Base-by-base conservation (phyloP, 2,113 vertebrate genomes). In the Bufo bufo region DNA sequence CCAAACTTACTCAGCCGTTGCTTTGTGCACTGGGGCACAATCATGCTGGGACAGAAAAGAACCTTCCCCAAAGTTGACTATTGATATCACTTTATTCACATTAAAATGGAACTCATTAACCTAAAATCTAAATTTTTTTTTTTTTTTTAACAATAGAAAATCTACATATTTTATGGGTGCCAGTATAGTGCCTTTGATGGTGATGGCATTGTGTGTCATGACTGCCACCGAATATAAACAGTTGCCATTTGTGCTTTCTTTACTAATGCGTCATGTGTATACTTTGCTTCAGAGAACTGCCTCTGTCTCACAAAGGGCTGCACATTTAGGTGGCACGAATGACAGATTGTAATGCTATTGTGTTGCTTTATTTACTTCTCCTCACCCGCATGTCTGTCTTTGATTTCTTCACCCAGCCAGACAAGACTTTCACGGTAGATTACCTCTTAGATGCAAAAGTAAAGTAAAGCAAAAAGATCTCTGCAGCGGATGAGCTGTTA, bases 371-470 rank as follows among this genome's bases (percentile, higher is more conserved):
- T 79, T 23, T 79, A 79, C 20, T 79, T 33, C 50, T 79, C 11
- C 77, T 56, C 49, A 79, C 50, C 77, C 77, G 23, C 77, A 79
- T 56, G 77, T 79, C 52, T 79, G 77, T 23, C 20, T 52, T 74
- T 45, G 33, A 43, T 74, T 74, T 74, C 71, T 74, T 74, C 33
- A 74, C 43, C 14, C 43, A 47, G 45, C 43, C 71, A 74, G 71
- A 74, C 71, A 47, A 74, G 71, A 47, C 52, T 79, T 56, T 56
- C 52, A 79, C 19, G 52, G 10, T 79, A 79, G 50, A 79, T 79
- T 79, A 56, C 77, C 52, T 79, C 12, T 54, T 56, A 78, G 45
- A 54, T 78, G 20, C 77, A 78, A 56, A 14, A 54, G 52, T 79
- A n/a, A 79, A 79, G 50, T 58, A 33, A 56, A 79, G 52, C 77